A percentile compares a stretch with the other conserved stretches of the same genome.
Evolutionary conservation across 1,140 invertebrate species (phyloP).

Genomic region (Orchesella cincta): DNA sequence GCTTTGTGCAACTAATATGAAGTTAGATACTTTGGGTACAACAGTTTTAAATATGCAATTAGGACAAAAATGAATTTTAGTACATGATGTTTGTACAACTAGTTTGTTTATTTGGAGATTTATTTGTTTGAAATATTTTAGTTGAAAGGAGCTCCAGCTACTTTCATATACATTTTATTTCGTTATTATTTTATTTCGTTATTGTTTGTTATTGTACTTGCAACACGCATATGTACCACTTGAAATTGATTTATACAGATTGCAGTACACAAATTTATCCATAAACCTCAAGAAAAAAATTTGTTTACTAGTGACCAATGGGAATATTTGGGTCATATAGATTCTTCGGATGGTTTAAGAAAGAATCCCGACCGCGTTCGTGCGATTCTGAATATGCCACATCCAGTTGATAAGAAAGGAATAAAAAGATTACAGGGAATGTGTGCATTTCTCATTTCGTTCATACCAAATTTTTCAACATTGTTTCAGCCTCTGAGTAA

Average conservation of each 20-base stretch:
- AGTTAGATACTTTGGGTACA: neutral
- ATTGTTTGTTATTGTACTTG: constrained; percentile 47
- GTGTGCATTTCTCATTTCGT: constrained; percentile 56
- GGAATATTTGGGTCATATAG: constrained; percentile 54
- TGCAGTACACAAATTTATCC: constrained; percentile 50
- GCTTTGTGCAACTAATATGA: neutral
- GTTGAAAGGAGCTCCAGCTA: constrained; percentile 52
- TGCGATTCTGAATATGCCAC: constrained; percentile 53
- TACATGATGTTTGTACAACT: neutral
- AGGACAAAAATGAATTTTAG: neutral
- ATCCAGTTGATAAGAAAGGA: constrained; percentile 54
- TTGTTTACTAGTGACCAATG: constrained; percentile 51
- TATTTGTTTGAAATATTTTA: constrained; percentile 53
- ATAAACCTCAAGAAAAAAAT: constrained; percentile 54
- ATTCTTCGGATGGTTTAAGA: constrained; percentile 52
- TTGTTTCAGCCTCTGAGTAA: constrained; percentile 50
- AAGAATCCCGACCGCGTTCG: constrained; percentile 54
- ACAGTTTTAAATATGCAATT: neutral
- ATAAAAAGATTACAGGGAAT: constrained; percentile 58
- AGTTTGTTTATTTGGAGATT: constrained; percentile 51
- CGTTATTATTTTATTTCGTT: constrained; percentile 42
- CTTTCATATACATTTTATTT: constrained; percentile 51
- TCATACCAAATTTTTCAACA: constrained; percentile 54
- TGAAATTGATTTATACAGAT: constrained; percentile 48
- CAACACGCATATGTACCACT: constrained; percentile 40